Percentiles rank a stretch among this genome's conserved stretches.
Conservation (phyloP, 2,797 vertebrate genomes). For the Psittacula echo region DNA sequence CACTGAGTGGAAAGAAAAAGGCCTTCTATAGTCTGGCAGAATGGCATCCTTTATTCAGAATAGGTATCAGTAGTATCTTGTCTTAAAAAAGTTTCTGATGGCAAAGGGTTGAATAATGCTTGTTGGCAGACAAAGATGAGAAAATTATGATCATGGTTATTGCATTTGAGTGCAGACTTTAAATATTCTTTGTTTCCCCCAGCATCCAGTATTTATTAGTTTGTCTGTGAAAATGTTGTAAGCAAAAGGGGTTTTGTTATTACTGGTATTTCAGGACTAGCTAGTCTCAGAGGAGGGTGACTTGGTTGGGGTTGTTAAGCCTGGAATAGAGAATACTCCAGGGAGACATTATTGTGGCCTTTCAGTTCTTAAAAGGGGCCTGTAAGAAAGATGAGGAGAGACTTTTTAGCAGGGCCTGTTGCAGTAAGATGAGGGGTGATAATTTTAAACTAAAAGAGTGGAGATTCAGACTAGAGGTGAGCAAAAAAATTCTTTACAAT, state of each 20-base stretch:
- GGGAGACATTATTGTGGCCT: neutral
- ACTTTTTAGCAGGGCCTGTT: neutral
- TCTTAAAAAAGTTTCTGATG: neutral
- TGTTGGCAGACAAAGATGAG: neutral
- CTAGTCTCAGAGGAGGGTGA: neutral
- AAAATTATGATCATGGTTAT: neutral
- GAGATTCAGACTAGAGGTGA: neutral
- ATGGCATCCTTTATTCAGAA: neutral
- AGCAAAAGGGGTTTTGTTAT: neutral
- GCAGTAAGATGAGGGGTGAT: neutral
- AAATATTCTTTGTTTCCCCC: neutral
- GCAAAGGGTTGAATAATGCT: neutral
- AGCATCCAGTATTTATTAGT: neutral
- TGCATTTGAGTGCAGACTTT: neutral
- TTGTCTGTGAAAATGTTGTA: neutral
- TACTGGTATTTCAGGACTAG: neutral
- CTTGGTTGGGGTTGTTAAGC: neutral
- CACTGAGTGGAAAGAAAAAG: neutral
- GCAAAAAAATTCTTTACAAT: neutral
- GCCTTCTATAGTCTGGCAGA: neutral
- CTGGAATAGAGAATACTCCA: neutral
- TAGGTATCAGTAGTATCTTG: neutral
- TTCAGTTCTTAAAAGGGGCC: neutral
- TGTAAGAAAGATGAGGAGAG: neutral
- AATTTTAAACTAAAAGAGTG: neutral